Percentiles rank a stretch among this genome's conserved stretches.
phyloP scores from a whole-genome alignment of 2,888 invertebrate genomes.

The Therioaphis trifolii region DNA sequence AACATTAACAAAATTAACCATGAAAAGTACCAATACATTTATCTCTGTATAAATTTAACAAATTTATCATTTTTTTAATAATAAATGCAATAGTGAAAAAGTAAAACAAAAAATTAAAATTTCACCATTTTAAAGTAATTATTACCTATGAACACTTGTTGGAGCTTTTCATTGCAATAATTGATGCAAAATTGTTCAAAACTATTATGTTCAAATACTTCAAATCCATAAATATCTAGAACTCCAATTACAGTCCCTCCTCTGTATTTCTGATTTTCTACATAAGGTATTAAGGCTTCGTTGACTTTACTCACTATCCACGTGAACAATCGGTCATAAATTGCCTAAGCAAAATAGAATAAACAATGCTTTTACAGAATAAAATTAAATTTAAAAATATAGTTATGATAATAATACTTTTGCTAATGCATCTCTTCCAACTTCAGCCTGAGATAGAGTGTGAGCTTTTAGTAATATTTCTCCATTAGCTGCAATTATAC shows the following conservation, averaged over 20 bases:
- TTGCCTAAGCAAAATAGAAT: constrained; percentile 73
- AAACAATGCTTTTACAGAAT: background rate
- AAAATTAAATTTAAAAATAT: background rate
- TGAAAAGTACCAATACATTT: constrained; percentile 14
- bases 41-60: too few relatives aligned
- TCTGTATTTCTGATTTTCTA: constrained; percentile 73
- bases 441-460: constrained; percentile 84
- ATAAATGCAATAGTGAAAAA: background rate
- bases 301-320: constrained; percentile 95
- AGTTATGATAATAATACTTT: constrained; percentile 73
- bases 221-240: constrained; percentile 98
- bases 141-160: constrained; percentile 96
- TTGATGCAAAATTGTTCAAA: constrained; percentile 99
- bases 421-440: constrained; percentile 90
- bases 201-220: constrained; percentile 96
- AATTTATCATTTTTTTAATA: too few relatives aligned
- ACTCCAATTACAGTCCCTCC: constrained; percentile 86
- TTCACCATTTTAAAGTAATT: constrained; percentile 64
- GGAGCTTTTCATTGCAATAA: constrained; percentile 98
- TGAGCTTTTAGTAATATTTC: constrained; percentile 92
- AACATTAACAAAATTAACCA: constrained; percentile 1
- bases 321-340: constrained; percentile 93
- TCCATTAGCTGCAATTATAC: constrained; percentile 93
- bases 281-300: constrained; percentile 79
- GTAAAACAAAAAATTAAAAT: background rate